These are phyloP conservation scores for Mya arenaria DNA, from an alignment of 1,140 invertebrate species.

Conservation along the genomic window DNA sequence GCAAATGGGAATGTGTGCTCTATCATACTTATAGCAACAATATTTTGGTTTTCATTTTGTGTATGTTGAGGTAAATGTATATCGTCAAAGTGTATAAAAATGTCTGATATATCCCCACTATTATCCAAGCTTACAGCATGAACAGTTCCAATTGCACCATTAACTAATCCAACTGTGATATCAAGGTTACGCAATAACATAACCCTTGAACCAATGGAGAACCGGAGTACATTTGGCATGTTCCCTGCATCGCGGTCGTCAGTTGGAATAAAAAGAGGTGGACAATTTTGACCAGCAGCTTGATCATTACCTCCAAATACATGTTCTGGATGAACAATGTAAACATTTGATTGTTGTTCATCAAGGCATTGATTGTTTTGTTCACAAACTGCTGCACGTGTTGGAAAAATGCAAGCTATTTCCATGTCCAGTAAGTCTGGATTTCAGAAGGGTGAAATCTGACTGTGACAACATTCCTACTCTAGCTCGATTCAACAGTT, in stretches of 20 bases:
- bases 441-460: background rate
- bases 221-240: background rate
- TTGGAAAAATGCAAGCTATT: background rate
- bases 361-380: too few species aligned
- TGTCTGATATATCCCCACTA: background rate
- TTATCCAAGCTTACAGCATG: background rate
- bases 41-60: background rate
- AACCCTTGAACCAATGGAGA: constrained; percentile 11
- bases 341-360: too few species aligned
- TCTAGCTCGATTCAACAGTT: constrained; percentile 11
- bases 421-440: background rate
- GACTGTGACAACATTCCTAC: background rate
- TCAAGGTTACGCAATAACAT: constrained; percentile 17
- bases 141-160: constrained; percentile 17
- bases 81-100: background rate
- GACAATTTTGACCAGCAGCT: too few species aligned
- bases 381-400: background rate
- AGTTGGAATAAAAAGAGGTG: too few species aligned
- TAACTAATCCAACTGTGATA: background rate
- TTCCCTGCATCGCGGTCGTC: constrained; percentile 2
- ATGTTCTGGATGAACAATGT: too few species aligned
- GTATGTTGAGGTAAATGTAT: background rate
- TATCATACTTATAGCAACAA: too few species aligned
- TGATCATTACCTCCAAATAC: background rate
- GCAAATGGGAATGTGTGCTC: background rate